Conservation (phyloP, 2,888 invertebrate genomes). For the Acrocyrtus sp. region DNA sequence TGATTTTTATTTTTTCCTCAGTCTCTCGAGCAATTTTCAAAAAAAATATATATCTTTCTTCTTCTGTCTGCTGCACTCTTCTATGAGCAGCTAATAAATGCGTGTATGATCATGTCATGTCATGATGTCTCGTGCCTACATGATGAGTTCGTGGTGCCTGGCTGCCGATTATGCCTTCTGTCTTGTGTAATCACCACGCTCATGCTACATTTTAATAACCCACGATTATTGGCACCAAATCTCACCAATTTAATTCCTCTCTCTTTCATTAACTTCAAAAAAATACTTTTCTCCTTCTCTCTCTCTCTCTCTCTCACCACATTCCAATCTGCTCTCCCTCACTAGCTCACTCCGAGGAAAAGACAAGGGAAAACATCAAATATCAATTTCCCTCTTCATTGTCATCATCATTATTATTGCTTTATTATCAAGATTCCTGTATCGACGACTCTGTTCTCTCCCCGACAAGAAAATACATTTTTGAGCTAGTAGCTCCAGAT, state of each 20-base stretch:
- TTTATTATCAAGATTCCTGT: too few species aligned
- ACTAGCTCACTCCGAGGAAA: not conserved
- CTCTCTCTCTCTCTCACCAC: slow-evolving; percentile 3
- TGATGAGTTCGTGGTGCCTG: not conserved
- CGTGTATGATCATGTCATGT: slow-evolving; percentile 2
- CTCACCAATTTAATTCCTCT: slow-evolving; percentile 10
- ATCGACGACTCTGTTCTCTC: too few species aligned
- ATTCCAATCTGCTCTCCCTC: slow-evolving; percentile 41
- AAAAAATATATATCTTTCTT: too few species aligned
- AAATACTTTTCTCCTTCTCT: slow-evolving; percentile 21
- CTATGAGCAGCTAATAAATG: not conserved
- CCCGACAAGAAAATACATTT: too few species aligned
- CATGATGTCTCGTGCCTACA: slow-evolving; percentile 9
- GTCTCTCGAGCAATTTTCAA: too few species aligned
- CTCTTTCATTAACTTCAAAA: too few species aligned
- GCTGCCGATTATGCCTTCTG: slow-evolving; percentile 13
- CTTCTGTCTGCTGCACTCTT: not conserved
- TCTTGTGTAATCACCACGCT: slow-evolving; percentile 10
- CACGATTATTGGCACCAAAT: slow-evolving; percentile 32
- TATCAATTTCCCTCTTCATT: not conserved
- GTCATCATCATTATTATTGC: slow-evolving; percentile 5
- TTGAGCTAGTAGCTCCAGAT: too few species aligned
- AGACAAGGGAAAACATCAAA: not conserved
- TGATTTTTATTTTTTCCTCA: too few species aligned
- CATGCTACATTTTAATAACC: slow-evolving; percentile 27